These are phyloP conservation scores for Apteryx mantelli DNA, from an alignment of 2,113 vertebrate species.

Conservation along the genomic window DNA sequence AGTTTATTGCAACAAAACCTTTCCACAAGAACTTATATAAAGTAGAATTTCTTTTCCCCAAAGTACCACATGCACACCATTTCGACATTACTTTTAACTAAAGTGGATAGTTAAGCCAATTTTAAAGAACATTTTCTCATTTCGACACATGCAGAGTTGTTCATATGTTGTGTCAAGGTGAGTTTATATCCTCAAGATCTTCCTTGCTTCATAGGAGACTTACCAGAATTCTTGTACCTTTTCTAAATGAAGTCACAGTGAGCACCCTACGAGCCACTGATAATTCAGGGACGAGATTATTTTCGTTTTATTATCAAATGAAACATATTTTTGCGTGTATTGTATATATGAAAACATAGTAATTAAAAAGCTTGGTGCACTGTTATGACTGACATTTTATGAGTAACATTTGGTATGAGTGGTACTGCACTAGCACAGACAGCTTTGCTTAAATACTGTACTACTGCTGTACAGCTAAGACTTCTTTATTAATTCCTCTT, in stretches of 20 bases:
- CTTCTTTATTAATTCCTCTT: neutral
- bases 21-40: neutral
- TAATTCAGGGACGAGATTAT: neutral
- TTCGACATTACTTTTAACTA: neutral
- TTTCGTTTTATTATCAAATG: neutral
- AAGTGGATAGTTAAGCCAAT: neutral
- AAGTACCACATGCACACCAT: neutral
- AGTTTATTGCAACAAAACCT: neutral
- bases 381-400: neutral
- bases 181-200: neutral
- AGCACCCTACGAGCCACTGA: rapidly evolving
- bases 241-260: neutral
- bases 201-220: neutral
- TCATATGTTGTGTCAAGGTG: neutral
- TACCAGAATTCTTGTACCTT: neutral
- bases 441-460: neutral
- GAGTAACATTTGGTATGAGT: rapidly evolving
- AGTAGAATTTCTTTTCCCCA: neutral
- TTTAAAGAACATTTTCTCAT: neutral
- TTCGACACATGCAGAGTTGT: neutral
- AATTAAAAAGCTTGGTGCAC: neutral
- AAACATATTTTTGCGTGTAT: neutral
- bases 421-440: neutral
- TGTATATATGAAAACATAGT: neutral
- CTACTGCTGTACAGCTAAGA: neutral